A percentile compares a stretch with the other conserved stretches of the same genome.
These are phyloP conservation scores for Temnothorax curvispinosus DNA, from an alignment of 1,140 invertebrate genomes.

Conservation along the genomic window DNA sequence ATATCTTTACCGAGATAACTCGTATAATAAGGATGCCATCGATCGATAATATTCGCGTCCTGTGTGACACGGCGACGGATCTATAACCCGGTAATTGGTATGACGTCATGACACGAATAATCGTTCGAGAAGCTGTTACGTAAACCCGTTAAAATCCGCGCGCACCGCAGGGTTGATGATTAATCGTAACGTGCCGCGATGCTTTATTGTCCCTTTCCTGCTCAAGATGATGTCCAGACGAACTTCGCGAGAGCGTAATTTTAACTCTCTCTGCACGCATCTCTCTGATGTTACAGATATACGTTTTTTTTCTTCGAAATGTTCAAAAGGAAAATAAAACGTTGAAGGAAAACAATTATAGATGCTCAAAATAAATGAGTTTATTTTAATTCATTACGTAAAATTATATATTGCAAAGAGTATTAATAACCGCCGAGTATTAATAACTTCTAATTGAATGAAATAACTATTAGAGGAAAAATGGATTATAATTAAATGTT, in stretches of 20 bases:
- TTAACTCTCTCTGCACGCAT: background rate
- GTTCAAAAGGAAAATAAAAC: background rate
- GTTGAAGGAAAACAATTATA: background rate
- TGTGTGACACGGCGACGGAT: too few relatives aligned
- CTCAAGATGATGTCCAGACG: conserved; percentile 23
- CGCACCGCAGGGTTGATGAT: background rate
- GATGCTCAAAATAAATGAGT: background rate
- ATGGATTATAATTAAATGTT: background rate
- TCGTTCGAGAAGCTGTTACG: background rate
- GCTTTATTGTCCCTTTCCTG: conserved; percentile 44
- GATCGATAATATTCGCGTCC: conserved; percentile 22
- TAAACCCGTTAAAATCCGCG: conserved; percentile 23
- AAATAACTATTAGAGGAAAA: background rate
- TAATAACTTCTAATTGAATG: background rate
- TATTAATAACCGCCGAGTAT: background rate
- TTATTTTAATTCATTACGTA: background rate
- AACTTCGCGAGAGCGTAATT: conserved; percentile 10
- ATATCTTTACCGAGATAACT: conserved; percentile 27
- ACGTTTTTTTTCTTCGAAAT: background rate
- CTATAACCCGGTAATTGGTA: background rate
- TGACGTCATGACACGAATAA: background rate
- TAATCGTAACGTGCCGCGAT: conserved; percentile 26
- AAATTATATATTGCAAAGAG: background rate
- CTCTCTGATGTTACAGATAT: background rate
- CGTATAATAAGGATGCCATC: conserved; percentile 25